Base-by-base conservation (phyloP, 2,888 invertebrate genomes). In the Leptinotarsa peninsularis region DNA sequence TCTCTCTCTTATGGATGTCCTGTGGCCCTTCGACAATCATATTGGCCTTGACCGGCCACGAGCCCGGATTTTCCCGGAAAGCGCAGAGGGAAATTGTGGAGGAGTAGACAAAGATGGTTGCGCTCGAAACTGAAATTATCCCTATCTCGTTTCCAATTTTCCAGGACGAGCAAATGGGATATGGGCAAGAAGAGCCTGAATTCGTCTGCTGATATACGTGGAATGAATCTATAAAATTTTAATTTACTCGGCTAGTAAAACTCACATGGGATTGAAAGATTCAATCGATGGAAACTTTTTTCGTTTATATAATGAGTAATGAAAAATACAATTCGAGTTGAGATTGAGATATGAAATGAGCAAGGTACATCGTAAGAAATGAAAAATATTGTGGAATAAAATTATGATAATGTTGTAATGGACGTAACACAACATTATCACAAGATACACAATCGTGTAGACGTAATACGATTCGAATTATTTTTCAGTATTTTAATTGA, bases 21-120 rank as follows among this genome's bases (percentile, higher is more conserved):
- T 67, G 49, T 43, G 69, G 52, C 52, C 73, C 71, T 71, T 63
- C 73, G 67, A 76, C 76, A 69, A 73, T 77, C 76, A 73, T 77
- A 74, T 79, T 81, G 84, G 81, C 85, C 85, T 85, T 85, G 85
- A 85, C 84, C 85, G 84, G 81, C 81, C 85, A 83, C 84, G 83
- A 84, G 84, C 84, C 81, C 77, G 79, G 81, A 80, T 80, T 81
- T 80, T 78, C 81, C 80, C 76, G 80, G 80, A 79, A 81, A 78
- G 78, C 78, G 76, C 76, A 80, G 83, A 83, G 80, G 82, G 80
- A 81, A 81, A 82, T 81, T 81, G 82, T 79, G 81, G 82, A 83
- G 82, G 79, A 79, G 54, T 43, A 69, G 70, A 70, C 58, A 50
- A 21, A 70, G 58, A 58, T 50, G 70, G 63, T 63, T 63, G 63